phyloP scores from a whole-genome alignment of 2,797 vertebrate genomes.

The Dallia pectoralis region DNA sequence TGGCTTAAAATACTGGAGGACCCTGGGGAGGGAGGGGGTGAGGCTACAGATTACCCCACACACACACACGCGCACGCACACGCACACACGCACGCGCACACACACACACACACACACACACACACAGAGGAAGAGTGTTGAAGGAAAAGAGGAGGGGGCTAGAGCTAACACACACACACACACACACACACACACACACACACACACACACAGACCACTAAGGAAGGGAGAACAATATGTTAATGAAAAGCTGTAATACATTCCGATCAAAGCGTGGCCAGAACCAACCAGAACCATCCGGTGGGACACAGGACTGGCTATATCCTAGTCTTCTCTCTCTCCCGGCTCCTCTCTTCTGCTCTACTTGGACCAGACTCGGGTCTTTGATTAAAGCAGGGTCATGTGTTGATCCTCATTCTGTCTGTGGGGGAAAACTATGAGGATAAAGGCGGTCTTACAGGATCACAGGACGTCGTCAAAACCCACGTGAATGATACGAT shows the following conservation, averaged over 20 bases:
- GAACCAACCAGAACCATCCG: no score
- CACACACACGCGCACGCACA: conserved; percentile 23
- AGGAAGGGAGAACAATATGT: conserved; percentile 85
- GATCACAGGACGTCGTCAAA: conserved; percentile 42
- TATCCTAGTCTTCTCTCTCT: conserved; percentile 26
- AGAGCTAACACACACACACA: conserved; percentile 81
- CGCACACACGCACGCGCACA: conserved; percentile 70
- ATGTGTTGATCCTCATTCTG: conserved; percentile 34
- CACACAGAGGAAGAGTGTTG: no score
- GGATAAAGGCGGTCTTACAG: conserved; percentile 49
- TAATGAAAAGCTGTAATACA: conserved; percentile 89
- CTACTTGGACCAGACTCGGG: conserved; percentile 25
- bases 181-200: conserved; percentile 63
- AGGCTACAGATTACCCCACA: conserved; percentile 25
- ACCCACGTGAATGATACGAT: conserved; percentile 18
- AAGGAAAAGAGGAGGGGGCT: conserved; percentile 88
- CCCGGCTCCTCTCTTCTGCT: conserved; percentile 8
- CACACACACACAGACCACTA: conserved; percentile 42
- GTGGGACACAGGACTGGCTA: no score
- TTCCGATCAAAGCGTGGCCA: conserved; percentile 82
- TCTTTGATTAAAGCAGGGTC: conserved; percentile 46
- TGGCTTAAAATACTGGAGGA: conserved; percentile 91
- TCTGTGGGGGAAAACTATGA: conserved; percentile 42
- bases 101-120: no score
- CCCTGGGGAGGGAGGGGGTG: conserved; percentile 78